Base-by-base conservation (phyloP, 2,113 vertebrate genomes). In the Callocephalon fimbriatum region DNA sequence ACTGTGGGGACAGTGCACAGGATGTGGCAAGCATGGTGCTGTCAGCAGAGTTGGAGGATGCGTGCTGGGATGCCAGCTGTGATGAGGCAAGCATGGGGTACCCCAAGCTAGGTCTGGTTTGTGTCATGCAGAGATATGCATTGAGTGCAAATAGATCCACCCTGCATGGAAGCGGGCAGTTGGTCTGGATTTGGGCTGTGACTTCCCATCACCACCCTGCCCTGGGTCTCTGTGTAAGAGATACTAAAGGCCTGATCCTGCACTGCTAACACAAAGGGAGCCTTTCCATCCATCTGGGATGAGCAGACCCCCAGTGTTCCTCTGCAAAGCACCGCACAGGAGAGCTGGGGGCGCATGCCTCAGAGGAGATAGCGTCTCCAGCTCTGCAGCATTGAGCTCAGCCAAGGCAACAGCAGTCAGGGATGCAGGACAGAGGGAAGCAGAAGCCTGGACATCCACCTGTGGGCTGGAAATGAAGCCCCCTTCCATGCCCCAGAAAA, bases 121-220 rank as follows among this genome's bases (percentile, higher is more conserved):
- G 54, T 42, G 8, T 26, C 51, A 47, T 44, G 47, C 6, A 82
- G 78, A 74, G 23, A 42, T 1, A 5, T 0, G 0, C 2, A 1
- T 44, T 81, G 35, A 48, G 6, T 32, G 7, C 23, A 47, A 50
- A 82, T 7, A 71, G 54, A 74, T 38, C 29, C 22, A 70, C 16
- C 8, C 37, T 7, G 14, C 38, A 25, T 13, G 45, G 62, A 44
- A 74, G 37, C 0, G 7, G 20, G 53, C 54, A 67, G 35, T 2
- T 48, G 56, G 7, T 54, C 77, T 73, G 77, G 67, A 72, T 80
- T 42, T 45, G 27, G 48, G 68, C 53, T 53, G 14, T 38, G 68
- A 5, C 47, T 80, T 73, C 29, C 77, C 42, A 26, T 58, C 31
- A 67, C 9, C 47, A 45, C 25, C 2, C 1, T 87, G 31, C 29